A percentile compares a stretch with the other conserved stretches of the same genome.
phyloP scores from a whole-genome alignment of 2,888 invertebrate species.

The Lasioglossum villosulum region DNA sequence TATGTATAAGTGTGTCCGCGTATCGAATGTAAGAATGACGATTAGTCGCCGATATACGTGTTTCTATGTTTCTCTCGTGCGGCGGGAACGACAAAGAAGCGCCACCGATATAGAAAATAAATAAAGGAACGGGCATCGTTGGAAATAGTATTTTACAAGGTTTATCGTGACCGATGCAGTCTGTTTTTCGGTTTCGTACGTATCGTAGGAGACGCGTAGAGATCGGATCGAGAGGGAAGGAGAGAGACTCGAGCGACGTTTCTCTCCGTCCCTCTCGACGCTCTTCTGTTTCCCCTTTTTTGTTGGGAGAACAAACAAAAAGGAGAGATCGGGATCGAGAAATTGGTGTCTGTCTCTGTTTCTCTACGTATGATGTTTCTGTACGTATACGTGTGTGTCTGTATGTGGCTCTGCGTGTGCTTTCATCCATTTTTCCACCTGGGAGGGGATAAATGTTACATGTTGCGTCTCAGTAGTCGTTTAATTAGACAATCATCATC shows the following conservation, averaged over 20 bases:
- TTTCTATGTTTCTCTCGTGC: slow-evolving; percentile 16
- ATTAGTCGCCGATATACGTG: neutral
- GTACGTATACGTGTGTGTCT: neutral
- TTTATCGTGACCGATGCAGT: slow-evolving; percentile 70
- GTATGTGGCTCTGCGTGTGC: neutral
- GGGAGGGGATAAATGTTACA: slow-evolving; percentile 57
- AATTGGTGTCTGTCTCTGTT: slow-evolving; percentile 5
- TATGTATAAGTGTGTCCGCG: neutral
- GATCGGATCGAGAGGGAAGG: slow-evolving; percentile 45
- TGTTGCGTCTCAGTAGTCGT: slow-evolving; percentile 74
- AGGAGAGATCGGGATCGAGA: slow-evolving; percentile 32
- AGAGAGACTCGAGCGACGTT: slow-evolving; percentile 24
- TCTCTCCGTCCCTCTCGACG: slow-evolving; percentile 38
- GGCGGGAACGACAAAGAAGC: slow-evolving; percentile 48
- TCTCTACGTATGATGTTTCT: neutral
- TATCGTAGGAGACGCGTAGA: slow-evolving; percentile 34
- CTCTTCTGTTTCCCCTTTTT: neutral
- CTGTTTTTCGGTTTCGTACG: slow-evolving; percentile 33
- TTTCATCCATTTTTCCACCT: slow-evolving; percentile 26
- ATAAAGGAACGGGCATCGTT: slow-evolving; percentile 64
- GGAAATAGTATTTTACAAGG: slow-evolving; percentile 63
- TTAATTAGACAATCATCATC: slow-evolving; percentile 73
- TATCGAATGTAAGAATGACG: slow-evolving; percentile 19
- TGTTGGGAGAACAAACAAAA: slow-evolving; percentile 41
- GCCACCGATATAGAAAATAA: slow-evolving; percentile 50